Evolutionary conservation across 2,888 invertebrate genomes (phyloP).

Genomic region (Unio delphinus): DNA sequence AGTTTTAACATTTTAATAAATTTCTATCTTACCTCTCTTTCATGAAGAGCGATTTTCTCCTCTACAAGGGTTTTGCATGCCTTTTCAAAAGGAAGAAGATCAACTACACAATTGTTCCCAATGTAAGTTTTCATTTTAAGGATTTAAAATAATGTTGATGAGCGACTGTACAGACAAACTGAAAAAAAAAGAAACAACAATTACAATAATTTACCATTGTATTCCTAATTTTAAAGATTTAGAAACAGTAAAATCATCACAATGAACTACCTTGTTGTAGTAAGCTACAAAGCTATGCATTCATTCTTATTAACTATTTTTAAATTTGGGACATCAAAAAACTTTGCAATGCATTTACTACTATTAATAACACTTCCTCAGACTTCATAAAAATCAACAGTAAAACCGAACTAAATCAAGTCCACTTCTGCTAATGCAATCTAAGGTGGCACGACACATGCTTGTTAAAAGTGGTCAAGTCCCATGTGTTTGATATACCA

Average conservation of each 20-base stretch:
- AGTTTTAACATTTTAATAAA: background rate
- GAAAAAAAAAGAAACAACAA: constrained; percentile 24
- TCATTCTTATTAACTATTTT: no score
- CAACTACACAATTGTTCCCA: constrained; percentile 49
- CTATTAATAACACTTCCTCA: no score
- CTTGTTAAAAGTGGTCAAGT: no score
- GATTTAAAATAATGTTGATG: constrained; percentile 24
- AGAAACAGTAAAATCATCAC: background rate
- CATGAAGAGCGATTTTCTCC: constrained; percentile 40
- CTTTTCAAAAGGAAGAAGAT: constrained; percentile 44
- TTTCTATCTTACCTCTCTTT: constrained; percentile 34
- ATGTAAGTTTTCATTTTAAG: constrained; percentile 50
- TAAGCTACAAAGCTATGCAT: no score
- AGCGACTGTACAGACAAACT: constrained; percentile 63
- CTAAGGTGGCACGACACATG: no score
- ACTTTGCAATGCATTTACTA: no score
- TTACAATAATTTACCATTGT: background rate
- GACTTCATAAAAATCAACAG: no score
- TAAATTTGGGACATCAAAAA: no score
- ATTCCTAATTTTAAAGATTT: background rate
- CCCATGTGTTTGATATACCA: no score
- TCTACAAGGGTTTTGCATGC: constrained; percentile 40
- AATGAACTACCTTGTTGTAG: no score
- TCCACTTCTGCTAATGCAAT: no score
- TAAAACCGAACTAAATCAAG: no score